These are phyloP conservation scores for Trachymyrmex cornetzi DNA, from an alignment of 1,140 invertebrate species.

Conservation along the genomic window DNA sequence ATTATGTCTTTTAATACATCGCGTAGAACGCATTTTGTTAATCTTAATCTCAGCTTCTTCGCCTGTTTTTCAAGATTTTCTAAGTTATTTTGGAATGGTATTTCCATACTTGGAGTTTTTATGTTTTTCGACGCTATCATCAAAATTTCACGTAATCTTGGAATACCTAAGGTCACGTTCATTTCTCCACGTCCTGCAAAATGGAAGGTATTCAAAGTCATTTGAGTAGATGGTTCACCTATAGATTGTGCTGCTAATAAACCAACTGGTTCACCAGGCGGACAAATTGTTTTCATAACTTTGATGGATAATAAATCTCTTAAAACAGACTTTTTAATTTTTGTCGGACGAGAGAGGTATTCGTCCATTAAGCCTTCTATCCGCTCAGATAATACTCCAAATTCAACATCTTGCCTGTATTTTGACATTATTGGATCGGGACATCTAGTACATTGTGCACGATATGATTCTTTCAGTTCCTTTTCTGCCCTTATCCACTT, in stretches of 20 bases:
- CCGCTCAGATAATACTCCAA: conserved; percentile 94
- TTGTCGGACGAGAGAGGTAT: conserved; percentile 87
- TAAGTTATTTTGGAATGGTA: conserved; percentile 90
- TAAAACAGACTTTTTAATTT: conserved; percentile 87
- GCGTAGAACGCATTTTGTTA: conserved; percentile 92
- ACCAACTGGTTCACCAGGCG: conserved; percentile 98
- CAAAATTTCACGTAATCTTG: conserved; percentile 97
- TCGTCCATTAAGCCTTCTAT: conserved; percentile 90
- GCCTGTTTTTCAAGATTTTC: conserved; percentile 88
- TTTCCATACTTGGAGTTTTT: conserved; percentile 98
- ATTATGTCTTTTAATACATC: conserved; percentile 93
- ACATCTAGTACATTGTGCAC: conserved; percentile 85
- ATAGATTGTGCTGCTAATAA: conserved; percentile 98
- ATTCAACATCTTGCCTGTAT: conserved; percentile 91
- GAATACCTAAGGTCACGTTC: conserved; percentile 99
- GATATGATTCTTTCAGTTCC: conserved; percentile 87
- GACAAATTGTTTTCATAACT: conserved; percentile 91
- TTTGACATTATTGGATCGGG: conserved; percentile 92
- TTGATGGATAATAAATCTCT: conserved; percentile 92
- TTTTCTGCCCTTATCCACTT: conserved; percentile 89
- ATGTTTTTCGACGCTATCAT: conserved; percentile 97
- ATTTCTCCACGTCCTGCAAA: conserved; percentile 99
- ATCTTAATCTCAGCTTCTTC: conserved; percentile 89
- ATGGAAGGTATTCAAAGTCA: conserved; percentile 99
- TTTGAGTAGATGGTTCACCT: conserved; percentile 99